Evolutionary conservation across 1,140 invertebrate species (phyloP), one percentile per base, ranked within the genome.

Genomic region (Yoshiicerus persimilis): DNA sequence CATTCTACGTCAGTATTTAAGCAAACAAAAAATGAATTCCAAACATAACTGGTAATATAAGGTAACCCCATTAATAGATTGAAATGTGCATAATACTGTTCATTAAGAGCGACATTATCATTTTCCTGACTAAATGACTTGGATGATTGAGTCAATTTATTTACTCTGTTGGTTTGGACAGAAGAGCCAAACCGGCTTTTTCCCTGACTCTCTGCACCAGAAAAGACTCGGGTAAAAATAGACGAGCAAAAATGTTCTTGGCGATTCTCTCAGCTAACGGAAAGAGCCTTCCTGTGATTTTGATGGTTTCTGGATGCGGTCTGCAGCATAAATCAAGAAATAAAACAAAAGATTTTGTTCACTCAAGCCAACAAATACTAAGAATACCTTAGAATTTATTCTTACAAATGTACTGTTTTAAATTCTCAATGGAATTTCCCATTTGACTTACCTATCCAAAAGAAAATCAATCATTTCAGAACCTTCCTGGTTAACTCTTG

Each of bases 401-500:
- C n/a, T n/a, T n/a, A n/a, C n/a, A n/a, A n/a, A n/a, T n/a, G n/a
- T 2, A 75, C 13, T 75, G n/a, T 34, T 75, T 27, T 34, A 3
- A 38, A 38, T n/a, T 27, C 23, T 70, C 23, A 11, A 4, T 23
- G 20, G 66, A 70, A 23, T 2, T 6, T 70, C n/a, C 10, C 77
- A 25, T 84, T 6, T 47, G 8, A 56, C 75, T 86, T 41, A 90
- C 90, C 90, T 91, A 80, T 91, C 90, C 20, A 91, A 41, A 8
- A 91, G 39, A 41, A 91, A 91, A 47, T 91, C 91, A 25, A 91
- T 88, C 89, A 91, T 89, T 86, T 91, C 90, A 16, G 88, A 90
- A 13, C 90, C 90, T 16, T 90, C 87, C n/a, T 70, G 75, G 75
- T 87, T 90, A 10, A 91, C 90, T 62, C 91, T 56, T 6, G 90